Base-by-base conservation (phyloP, 1,140 invertebrate species). In the Sycobia sp. region DNA sequence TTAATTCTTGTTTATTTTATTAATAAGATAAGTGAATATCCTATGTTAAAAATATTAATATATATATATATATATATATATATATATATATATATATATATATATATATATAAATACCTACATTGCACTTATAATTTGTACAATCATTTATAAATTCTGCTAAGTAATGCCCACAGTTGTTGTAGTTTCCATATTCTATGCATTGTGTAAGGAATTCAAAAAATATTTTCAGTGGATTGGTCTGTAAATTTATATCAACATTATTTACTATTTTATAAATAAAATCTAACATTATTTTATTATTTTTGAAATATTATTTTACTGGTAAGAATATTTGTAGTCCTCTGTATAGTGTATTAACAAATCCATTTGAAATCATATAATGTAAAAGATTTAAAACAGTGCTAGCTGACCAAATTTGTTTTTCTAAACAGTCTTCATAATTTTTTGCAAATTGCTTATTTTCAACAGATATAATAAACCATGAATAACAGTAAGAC, bases 281-380 rank as follows among this genome's bases (percentile, higher is more conserved):
- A 4, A 23, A n/a, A 23, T 23, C n/a, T 25, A 1, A 23, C 5
- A 10, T 38, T n/a, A 50, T 50, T n/a, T 29, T 49, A 18, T 29
- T 49, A 18, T 5, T 3, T 43, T 10, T 43, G 20, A 49, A 49
- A n/a, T 16, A 44, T 29, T 10, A 14, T 39, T 13, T n/a, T 46
- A 88, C 87, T 62, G 86, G 84, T 74, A 88, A 84, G 75, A 89
- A 89, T 69, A 89, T 86, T 50, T 83, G 71, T 65, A 87, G 82
- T 49, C 86, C 86, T 71, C 85, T 81, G 41, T 78, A 79, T 23
- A 89, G 66, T 1, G 86, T 86, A 13, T 74, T 77, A 9, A 86
- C 71, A 69, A 83, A 86, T 29, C 83, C 80, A 49, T 76, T 71
- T 7, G 76, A 71, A 44, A 88, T 69, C 69, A 85, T 82, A 50